These are phyloP conservation scores for Aleiodes alternator DNA, from an alignment of 2,888 invertebrate genomes.

Conservation along the genomic window DNA sequence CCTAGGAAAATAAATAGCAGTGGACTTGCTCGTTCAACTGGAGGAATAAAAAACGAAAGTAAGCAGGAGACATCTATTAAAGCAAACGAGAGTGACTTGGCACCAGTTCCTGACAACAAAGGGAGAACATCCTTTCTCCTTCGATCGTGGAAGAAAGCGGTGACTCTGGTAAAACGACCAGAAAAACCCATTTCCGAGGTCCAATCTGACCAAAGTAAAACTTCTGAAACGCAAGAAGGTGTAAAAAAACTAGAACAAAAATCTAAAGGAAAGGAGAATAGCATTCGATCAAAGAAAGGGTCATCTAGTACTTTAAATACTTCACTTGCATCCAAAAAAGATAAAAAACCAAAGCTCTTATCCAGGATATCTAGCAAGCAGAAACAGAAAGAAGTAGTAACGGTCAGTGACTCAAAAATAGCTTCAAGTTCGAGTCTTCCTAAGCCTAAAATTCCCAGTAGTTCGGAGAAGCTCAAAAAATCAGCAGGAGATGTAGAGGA, in stretches of 20 bases:
- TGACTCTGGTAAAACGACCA: conserved; percentile 38
- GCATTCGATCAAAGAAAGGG: background rate
- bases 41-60: background rate
- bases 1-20: background rate
- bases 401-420: background rate
- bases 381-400: background rate
- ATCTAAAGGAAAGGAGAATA: conserved; percentile 7
- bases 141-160: conserved; percentile 52
- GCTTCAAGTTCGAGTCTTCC: background rate
- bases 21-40: background rate
- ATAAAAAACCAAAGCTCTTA: background rate
- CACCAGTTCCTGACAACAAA: conserved; percentile 30
- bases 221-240: background rate
- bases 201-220: conserved; percentile 7
- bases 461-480: conserved; percentile 29
- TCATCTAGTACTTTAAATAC: conserved; percentile 30
- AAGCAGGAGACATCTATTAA: conserved; percentile 6
- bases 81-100: conserved; percentile 7
- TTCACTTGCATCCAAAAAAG: background rate
- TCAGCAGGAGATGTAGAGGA: background rate
- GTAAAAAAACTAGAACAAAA: background rate
- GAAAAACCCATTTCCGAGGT: conserved; percentile 1
- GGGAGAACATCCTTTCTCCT: conserved; percentile 47
- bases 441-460: background rate
- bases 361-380: conserved; percentile 19